Percentiles rank a stretch among this genome's conserved stretches.
Conservation (phyloP, 2,888 invertebrate species). For the Matsumyia berberina region DNA sequence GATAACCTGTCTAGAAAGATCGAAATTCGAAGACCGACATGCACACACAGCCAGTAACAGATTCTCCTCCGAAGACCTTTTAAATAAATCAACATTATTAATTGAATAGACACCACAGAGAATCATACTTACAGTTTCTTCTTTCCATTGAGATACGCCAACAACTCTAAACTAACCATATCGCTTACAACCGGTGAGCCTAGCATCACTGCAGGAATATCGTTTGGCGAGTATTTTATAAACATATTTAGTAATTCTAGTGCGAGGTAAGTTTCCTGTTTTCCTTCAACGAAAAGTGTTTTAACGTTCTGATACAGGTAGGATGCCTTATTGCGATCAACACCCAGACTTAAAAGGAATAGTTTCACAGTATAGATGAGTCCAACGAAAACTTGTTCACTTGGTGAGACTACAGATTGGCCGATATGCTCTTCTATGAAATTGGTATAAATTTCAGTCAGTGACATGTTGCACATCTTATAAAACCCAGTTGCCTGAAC, state of each 20-base stretch:
- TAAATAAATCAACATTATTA: background rate
- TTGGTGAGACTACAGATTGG: background rate
- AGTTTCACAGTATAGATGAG: conserved; percentile 82
- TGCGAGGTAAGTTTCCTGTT: conserved; percentile 80
- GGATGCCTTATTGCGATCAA: conserved; percentile 81
- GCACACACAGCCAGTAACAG: conserved; percentile 82
- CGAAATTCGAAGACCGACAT: conserved; percentile 82
- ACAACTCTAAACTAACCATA: conserved; percentile 81
- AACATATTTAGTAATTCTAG: conserved; percentile 83
- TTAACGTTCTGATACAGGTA: conserved; percentile 81
- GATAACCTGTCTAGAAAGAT: conserved; percentile 81
- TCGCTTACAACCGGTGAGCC: conserved; percentile 82
- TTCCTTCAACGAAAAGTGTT: conserved; percentile 80
- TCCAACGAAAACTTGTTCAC: conserved; percentile 78
- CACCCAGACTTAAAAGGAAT: conserved; percentile 81
- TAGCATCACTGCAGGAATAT: conserved; percentile 82
- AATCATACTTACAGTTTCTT: conserved; percentile 80
- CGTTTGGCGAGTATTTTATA: conserved; percentile 80
- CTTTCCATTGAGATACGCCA: conserved; percentile 80
- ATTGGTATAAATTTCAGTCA: conserved; percentile 81
- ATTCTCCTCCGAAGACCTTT: conserved; percentile 80
- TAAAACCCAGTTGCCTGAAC: conserved; percentile 83
- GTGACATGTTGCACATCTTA: conserved; percentile 82
- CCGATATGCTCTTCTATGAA: conserved; percentile 79
- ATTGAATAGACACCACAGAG: background rate